Base-by-base conservation (phyloP, 2,888 invertebrate genomes). In the Thymelicus sylvestris region DNA sequence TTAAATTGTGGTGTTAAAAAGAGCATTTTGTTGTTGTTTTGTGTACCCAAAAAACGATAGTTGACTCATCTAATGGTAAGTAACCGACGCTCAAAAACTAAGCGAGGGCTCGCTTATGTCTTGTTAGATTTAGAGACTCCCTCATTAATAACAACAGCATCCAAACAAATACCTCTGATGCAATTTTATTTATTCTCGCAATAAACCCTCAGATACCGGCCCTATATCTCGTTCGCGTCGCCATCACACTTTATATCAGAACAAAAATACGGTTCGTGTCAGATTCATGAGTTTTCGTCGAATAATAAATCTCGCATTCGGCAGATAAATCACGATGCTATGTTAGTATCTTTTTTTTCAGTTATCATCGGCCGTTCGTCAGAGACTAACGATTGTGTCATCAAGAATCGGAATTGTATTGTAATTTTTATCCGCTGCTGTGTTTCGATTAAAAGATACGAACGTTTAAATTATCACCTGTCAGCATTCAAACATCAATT, bases 241-340 rank as follows among this genome's bases (percentile, higher is more conserved):
- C 75, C 72, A 74, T 75, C 79, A 73, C 79, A 73, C 75, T 71
- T 74, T 75, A 74, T 79, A 79, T 78, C 79, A 75, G 77, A 77
- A 78, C 77, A 77, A 74, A 75, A 75, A 78, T 74, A 73, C 74
- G 75, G 41, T 12, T 60, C 65, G 60, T 78, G 77, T 80, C 80
- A 77, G 79, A 82, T 81, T 80, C 82, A 81, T 81, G 82, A 80
- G 78, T 77, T 79, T 76, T 77, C 77, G 75, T 72, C 78, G 78
- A 80, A 80, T 77, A 80, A 83, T 83, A 83, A 83, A 83, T 83
- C 81, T 76, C 72, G 76, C 76, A 78, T 81, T 79, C 77, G 75
- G 77, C 73, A 73, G 74, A 81, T 83, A 82, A 81, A 83, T 83
- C 80, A 79, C 75, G 74, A 59, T 63, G 69, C 73, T 76, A 80